Conservation (phyloP, 2,888 invertebrate genomes). For the Troides oblongomaculatus region DNA sequence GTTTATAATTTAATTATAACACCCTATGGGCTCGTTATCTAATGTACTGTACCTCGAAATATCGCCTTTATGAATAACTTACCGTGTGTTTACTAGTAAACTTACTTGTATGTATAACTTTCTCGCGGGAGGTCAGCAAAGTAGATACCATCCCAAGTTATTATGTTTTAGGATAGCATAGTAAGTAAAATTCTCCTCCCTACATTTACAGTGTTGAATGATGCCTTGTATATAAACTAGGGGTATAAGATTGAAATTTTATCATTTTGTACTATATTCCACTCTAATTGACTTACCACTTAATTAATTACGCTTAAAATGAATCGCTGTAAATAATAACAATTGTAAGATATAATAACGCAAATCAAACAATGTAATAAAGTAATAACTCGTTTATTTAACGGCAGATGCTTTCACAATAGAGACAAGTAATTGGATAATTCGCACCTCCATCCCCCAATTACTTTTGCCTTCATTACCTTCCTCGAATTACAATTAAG, state of each 20-base stretch:
- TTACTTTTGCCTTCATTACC: slow-evolving; percentile 10
- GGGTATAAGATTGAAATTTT: background rate
- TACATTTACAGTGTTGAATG: no score
- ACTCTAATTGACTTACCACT: background rate
- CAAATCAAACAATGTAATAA: background rate
- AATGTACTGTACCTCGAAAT: slow-evolving; percentile 31
- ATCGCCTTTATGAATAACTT: slow-evolving; percentile 27
- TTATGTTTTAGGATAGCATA: background rate
- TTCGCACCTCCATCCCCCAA: slow-evolving; percentile 7
- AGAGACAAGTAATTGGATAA: slow-evolving; percentile 9
- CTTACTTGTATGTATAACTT: background rate
- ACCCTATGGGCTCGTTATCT: slow-evolving; percentile 67
- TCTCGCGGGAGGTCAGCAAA: background rate
- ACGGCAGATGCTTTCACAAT: slow-evolving; percentile 2
- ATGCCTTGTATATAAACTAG: no score
- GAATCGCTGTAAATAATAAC: background rate
- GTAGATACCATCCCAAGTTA: background rate
- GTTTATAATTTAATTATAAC: slow-evolving; percentile 79
- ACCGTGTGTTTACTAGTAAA: background rate
- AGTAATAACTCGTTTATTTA: background rate
- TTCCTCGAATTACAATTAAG: background rate
- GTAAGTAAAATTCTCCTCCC: background rate
- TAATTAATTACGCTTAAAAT: background rate
- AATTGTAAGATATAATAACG: background rate
- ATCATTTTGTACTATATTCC: background rate